Conservation (phyloP, 1,140 invertebrate genomes). For the Zaprionus taronus region DNA sequence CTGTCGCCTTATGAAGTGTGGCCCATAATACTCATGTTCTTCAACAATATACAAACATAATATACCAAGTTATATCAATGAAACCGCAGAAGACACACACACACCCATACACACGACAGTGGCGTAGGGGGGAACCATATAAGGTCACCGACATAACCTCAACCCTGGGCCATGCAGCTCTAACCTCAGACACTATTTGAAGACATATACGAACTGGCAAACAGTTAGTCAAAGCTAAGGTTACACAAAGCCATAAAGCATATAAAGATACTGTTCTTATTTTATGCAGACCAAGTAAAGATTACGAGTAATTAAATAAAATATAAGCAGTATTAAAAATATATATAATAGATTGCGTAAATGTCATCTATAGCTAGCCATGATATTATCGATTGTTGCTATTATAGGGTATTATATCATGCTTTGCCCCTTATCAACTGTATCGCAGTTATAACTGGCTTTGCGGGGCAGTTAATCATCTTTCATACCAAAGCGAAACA, state of each 20-base stretch:
- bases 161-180: conserved; percentile 21
- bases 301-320: too few relatives aligned
- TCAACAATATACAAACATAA: conserved; percentile 12
- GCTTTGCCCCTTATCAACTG: conserved; percentile 19
- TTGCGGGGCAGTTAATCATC: conserved; percentile 53
- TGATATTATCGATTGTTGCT: not conserved
- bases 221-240: not conserved
- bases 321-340: too few relatives aligned
- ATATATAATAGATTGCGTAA: not conserved
- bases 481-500: conserved; percentile 55
- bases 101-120: conserved; percentile 7
- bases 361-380: not conserved
- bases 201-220: conserved; percentile 1
- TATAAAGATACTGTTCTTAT: not conserved
- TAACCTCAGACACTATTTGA: conserved; percentile 37
- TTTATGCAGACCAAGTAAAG: too few relatives aligned
- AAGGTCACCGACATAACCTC: conserved; percentile 29
- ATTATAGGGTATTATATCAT: not conserved
- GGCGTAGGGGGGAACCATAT: not conserved
- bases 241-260: not conserved
- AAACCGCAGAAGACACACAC: conserved; percentile 3
- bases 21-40: conserved; percentile 18
- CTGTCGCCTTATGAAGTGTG: conserved; percentile 20
- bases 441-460: conserved; percentile 4
- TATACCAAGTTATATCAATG: conserved; percentile 20